phyloP scores from a whole-genome alignment of 1,140 invertebrate species.

The Drosophila obscura region DNA sequence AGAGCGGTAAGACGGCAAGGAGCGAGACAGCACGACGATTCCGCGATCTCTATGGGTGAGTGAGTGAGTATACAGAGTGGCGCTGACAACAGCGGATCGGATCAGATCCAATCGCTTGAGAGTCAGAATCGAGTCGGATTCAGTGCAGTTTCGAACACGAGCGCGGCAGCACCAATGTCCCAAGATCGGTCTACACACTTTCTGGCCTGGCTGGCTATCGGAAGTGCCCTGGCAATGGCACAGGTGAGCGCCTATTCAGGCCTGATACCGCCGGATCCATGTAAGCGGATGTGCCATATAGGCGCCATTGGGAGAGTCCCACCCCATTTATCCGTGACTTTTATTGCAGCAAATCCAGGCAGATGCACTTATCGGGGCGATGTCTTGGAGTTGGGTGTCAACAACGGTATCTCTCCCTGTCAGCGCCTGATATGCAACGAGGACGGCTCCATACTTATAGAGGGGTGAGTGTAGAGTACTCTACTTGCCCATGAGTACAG shows the following conservation, averaged over 20 bases:
- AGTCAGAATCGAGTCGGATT: slow-evolving; percentile 24
- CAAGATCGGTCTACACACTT: slow-evolving; percentile 21
- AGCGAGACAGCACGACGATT: slow-evolving; percentile 2
- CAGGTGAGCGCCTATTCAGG: slow-evolving; percentile 66
- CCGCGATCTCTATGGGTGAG: slow-evolving; percentile 1
- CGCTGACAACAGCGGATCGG: too few relatives aligned
- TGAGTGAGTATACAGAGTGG: neutral
- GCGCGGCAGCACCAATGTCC: slow-evolving; percentile 52
- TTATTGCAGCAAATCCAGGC: slow-evolving; percentile 56
- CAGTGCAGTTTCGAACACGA: slow-evolving; percentile 67
- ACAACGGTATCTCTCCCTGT: slow-evolving; percentile 72
- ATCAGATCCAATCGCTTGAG: slow-evolving; percentile 5
- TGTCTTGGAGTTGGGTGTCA: slow-evolving; percentile 54
- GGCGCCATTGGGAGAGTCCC: too few relatives aligned
- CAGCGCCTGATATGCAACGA: slow-evolving; percentile 72
- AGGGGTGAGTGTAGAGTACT: slow-evolving; percentile 69
- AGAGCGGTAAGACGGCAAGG: slow-evolving; percentile 8
- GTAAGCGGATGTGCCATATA: slow-evolving; percentile 23
- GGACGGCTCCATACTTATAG: slow-evolving; percentile 74
- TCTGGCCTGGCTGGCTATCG: slow-evolving; percentile 25
- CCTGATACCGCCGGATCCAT: slow-evolving; percentile 65
- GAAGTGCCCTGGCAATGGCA: slow-evolving; percentile 21
- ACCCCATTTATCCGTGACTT: neutral
- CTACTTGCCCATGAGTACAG: slow-evolving; percentile 25
- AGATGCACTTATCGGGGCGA: slow-evolving; percentile 79